phyloP scores from a whole-genome alignment of 1,140 invertebrate genomes.

The Halictus rubicundus region DNA sequence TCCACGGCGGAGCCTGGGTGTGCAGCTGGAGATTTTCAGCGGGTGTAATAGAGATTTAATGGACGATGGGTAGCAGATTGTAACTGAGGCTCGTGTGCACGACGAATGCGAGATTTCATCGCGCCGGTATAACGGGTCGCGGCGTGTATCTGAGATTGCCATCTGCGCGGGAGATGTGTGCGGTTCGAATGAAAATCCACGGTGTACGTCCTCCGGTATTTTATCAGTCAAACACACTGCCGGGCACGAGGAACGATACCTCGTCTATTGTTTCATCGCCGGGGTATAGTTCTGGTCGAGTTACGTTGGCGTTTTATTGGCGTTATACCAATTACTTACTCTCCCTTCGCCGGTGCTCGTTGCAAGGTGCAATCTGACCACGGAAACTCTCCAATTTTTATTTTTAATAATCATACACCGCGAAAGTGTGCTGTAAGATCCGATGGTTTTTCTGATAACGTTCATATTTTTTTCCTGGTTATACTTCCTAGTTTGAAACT shows the following conservation, averaged over 20 bases:
- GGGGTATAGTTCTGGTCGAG: not conserved
- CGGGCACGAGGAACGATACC: not conserved
- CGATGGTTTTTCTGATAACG: too few relatives aligned
- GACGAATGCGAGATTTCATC: slow-evolving; percentile 23
- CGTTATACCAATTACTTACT: not conserved
- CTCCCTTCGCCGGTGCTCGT: not conserved
- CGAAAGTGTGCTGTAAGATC: too few relatives aligned
- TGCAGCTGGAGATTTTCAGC: slow-evolving; percentile 50
- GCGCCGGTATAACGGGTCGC: slow-evolving; percentile 38
- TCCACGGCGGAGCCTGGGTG: slow-evolving; percentile 14
- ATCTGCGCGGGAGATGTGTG: slow-evolving; percentile 33
- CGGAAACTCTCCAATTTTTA: not conserved
- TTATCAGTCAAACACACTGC: slow-evolving; percentile 9
- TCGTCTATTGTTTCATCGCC: slow-evolving; percentile 26
- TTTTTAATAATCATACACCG: not conserved
- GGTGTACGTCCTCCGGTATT: slow-evolving; percentile 11
- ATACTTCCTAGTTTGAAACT: too few relatives aligned
- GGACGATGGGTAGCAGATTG: slow-evolving; percentile 56
- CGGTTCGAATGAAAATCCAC: slow-evolving; percentile 30
- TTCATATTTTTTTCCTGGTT: too few relatives aligned
- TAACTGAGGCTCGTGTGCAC: slow-evolving; percentile 39
- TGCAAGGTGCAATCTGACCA: not conserved
- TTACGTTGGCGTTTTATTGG: slow-evolving; percentile 14
- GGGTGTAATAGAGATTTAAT: slow-evolving; percentile 53
- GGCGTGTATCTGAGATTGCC: slow-evolving; percentile 44